Percentiles rank a stretch among this genome's conserved stretches.
Evolutionary conservation across 2,113 vertebrate species (phyloP).

Genomic region (Poicephalus meyeri): DNA sequence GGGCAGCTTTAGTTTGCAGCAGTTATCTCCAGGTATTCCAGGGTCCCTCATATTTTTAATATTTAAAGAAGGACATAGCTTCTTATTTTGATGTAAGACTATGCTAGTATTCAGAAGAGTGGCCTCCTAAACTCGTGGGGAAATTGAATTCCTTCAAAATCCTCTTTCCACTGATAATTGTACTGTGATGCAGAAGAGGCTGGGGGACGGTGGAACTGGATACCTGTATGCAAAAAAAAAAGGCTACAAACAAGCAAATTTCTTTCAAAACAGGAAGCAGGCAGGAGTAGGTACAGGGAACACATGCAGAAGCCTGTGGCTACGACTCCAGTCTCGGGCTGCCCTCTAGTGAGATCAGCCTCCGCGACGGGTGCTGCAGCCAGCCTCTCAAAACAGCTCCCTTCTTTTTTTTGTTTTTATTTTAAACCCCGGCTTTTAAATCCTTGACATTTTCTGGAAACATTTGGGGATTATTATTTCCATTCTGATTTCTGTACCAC

Average conservation of each 20-base stretch:
- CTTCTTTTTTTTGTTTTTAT: neutral
- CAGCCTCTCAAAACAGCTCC: neutral
- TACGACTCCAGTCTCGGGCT: neutral
- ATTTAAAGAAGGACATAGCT: neutral
- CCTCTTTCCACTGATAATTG: neutral
- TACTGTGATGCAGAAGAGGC: neutral
- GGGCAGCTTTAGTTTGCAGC: neutral
- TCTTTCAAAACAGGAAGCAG: neutral
- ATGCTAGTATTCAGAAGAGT: neutral
- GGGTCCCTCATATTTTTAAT: neutral
- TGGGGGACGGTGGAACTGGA: neutral
- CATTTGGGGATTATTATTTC: neutral
- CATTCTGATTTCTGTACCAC: neutral
- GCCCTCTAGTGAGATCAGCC: constrained; percentile 54
- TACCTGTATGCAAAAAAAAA: neutral
- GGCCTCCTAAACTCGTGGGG: neutral
- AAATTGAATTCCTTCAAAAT: neutral
- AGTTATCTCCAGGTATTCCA: neutral
- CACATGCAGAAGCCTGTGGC: neutral
- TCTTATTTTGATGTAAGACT: neutral
- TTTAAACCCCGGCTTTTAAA: neutral
- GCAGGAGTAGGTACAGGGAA: neutral
- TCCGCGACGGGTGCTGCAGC: neutral
- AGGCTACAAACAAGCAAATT: neutral
- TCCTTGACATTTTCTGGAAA: neutral